These are phyloP conservation scores for Labroides dimidiatus DNA, from an alignment of 2,797 vertebrate species.

Conservation along the genomic window DNA sequence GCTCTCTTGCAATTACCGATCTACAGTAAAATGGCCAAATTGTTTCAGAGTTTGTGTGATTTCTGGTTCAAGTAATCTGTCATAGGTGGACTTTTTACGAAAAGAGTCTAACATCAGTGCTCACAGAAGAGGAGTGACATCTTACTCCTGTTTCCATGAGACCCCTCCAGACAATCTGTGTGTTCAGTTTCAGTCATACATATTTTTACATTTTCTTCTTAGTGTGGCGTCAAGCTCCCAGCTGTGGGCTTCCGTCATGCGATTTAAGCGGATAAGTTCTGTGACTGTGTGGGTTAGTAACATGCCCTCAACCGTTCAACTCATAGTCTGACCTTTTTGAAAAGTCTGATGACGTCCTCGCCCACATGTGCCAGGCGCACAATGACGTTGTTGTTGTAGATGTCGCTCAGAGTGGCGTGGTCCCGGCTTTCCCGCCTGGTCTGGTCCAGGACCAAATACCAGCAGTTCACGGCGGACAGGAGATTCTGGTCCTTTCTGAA, in stretches of 20 bases:
- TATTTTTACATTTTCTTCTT: slow-evolving; percentile 36
- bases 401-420: slow-evolving; percentile 96
- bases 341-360: slow-evolving; percentile 98
- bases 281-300: slow-evolving; percentile 35
- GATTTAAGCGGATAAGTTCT: slow-evolving; percentile 14
- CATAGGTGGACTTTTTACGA: background rate
- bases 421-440: slow-evolving; percentile 96
- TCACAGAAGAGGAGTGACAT: slow-evolving; percentile 9
- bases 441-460: slow-evolving; percentile 98
- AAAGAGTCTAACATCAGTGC: background rate
- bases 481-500: slow-evolving; percentile 97
- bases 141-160: background rate
- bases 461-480: slow-evolving; percentile 96
- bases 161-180: background rate
- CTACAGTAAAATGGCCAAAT: background rate
- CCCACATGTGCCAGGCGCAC: slow-evolving; percentile 96
- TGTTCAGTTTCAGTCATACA: slow-evolving; percentile 1
- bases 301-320: slow-evolving; percentile 44
- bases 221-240: slow-evolving; percentile 27
- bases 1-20: background rate
- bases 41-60: background rate
- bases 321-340: slow-evolving; percentile 92
- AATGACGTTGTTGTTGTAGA: slow-evolving; percentile 99
- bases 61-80: background rate
- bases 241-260: slow-evolving; percentile 28